Conservation (phyloP, 2,888 invertebrate species). For the Cataglyphis cursor region DNA sequence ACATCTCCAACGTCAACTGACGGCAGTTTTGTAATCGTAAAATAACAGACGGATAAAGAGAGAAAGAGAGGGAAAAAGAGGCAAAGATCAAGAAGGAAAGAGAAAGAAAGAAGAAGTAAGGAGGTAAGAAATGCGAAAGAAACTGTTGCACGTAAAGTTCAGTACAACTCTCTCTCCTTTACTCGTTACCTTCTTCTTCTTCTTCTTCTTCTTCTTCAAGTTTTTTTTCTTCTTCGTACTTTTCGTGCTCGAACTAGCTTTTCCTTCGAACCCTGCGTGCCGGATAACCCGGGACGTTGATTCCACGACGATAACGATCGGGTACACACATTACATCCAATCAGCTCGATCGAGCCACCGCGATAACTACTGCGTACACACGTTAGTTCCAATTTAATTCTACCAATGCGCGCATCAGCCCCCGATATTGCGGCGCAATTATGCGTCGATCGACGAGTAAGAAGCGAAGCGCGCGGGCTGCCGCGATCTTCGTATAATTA, state of each 20-base stretch:
- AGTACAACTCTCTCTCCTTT: constrained; percentile 21
- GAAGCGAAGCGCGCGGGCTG: constrained; percentile 16
- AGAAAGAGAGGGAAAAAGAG: too few relatives aligned
- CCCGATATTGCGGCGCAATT: constrained; percentile 37
- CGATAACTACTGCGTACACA: constrained; percentile 55
- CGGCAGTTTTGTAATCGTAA: constrained; percentile 21
- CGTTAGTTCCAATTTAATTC: constrained; percentile 56
- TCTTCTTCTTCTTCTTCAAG: not conserved
- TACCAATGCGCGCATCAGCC: constrained; percentile 43
- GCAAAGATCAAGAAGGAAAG: not conserved
- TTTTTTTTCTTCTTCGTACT: constrained; percentile 17
- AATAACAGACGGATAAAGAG: constrained; percentile 20
- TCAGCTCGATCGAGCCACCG: constrained; percentile 45
- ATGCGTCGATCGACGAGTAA: constrained; percentile 40
- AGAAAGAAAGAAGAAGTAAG: not conserved
- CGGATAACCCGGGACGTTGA: constrained; percentile 25
- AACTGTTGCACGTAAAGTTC: constrained; percentile 47
- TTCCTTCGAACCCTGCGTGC: constrained; percentile 1
- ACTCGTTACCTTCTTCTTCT: not conserved
- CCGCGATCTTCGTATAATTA: constrained; percentile 42
- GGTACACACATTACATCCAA: constrained; percentile 56
- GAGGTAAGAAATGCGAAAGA: constrained; percentile 41
- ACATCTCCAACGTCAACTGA: constrained; percentile 28
- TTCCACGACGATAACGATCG: constrained; percentile 51
- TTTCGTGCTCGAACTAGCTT: constrained; percentile 30